Base-by-base conservation (phyloP, 2,797 vertebrate species). In the Pipistrellus pygmaeus region DNA sequence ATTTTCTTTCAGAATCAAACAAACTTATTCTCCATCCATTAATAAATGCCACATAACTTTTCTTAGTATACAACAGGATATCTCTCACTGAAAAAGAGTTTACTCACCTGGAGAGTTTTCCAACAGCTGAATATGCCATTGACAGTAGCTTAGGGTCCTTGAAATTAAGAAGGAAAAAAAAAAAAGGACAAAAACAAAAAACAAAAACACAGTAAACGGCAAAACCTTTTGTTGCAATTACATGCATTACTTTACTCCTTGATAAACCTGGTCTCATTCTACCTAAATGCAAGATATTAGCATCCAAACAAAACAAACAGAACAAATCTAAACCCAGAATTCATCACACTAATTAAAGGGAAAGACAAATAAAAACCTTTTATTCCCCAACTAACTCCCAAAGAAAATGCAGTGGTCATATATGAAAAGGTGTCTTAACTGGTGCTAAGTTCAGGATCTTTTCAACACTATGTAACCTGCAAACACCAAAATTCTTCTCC, bases 41-140 rank as follows among this genome's bases (percentile, higher is more conserved):
- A 94, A 69, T 91, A 95, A 92, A 91, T 90, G 51, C 57, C 82
- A 95, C 55, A 41, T 32, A 88, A 64, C 68, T 85, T 92, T 91
- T 46, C 92, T 91, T 85, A 77, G 55, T 96, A 95, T 97, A 96
- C 84, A 88, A 95, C 35, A 95, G 12, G 17, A 4, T 73, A 64
- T 66, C 51, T 62, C 71, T 68, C 93, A 91, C 38, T 96, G 73
- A 96, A 96, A 94, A 92, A 80, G 0, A 20, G 27, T 97, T 97
- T 93, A 96, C 95, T 97, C 98, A 99, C 99, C 99, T 99, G 91
- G 99, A 99, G 41, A 99, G 99, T 96, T 99, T 99, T 97, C 99
- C 99, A 97, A 99, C 99, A 66, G 99, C 99, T 95, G 99, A 99
- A 98, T 99, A 99, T 81, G 99, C 99, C 97, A 99, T 98, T 96